Evolutionary conservation across 1,140 invertebrate species (phyloP).

Genomic region (Forficula auricularia): DNA sequence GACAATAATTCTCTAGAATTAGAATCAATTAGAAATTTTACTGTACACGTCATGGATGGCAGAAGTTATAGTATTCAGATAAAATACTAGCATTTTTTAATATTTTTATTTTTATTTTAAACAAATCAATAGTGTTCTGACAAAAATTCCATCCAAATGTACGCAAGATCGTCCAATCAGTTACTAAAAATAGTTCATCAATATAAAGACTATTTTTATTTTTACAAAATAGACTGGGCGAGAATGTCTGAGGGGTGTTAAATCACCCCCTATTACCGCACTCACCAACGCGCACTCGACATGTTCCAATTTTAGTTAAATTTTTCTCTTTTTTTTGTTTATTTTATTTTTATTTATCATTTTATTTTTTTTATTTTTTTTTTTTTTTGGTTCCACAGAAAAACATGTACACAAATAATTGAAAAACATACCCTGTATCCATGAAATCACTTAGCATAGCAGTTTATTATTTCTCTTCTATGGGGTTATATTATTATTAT

Average conservation of each 20-base stretch:
- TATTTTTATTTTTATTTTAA: not conserved
- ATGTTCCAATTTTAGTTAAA: constrained; percentile 7
- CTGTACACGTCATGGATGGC: constrained; percentile 11
- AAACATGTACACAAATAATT: constrained; percentile 47
- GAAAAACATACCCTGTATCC: constrained; percentile 53
- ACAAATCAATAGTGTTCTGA: not conserved
- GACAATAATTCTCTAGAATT: no score
- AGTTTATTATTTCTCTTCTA: constrained; percentile 9
- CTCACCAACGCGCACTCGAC: not conserved
- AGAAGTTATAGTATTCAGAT: not conserved
- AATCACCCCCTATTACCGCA: not conserved
- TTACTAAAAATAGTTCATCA: not conserved
- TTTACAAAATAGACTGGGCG: not conserved
- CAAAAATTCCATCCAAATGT: not conserved
- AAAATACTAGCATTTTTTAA: not conserved
- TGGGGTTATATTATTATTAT: constrained; percentile 6
- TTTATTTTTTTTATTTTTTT: constrained; percentile 9
- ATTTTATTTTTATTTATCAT: constrained; percentile 9
- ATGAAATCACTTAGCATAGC: constrained; percentile 38
- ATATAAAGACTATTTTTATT: not conserved
- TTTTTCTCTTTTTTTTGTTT: constrained; percentile 5
- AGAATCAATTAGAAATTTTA: constrained; percentile 5
- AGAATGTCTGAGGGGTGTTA: not conserved
- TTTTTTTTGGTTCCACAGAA: constrained; percentile 20
- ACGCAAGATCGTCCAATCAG: not conserved